A percentile compares a stretch with the other conserved stretches of the same genome.
These are phyloP conservation scores for Drosophila grimshawi DNA, from an alignment of 1,140 invertebrate genomes.

Conservation along the genomic window DNA sequence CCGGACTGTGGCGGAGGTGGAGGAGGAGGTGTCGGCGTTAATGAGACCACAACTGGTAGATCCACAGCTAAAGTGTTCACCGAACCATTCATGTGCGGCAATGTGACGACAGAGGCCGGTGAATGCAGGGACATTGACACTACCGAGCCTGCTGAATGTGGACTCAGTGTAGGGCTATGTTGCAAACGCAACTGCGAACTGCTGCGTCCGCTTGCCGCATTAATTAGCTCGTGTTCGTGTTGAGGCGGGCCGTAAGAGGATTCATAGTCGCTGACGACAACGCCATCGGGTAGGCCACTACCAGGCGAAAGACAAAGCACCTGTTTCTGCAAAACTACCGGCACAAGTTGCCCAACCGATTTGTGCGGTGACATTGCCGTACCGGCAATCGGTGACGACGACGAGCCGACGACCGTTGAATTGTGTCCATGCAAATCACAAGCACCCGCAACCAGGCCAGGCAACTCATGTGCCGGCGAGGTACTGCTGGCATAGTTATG, in stretches of 20 bases:
- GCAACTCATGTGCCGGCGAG: constrained; percentile 86
- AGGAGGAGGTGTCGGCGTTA: constrained; percentile 85
- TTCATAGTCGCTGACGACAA: constrained; percentile 76
- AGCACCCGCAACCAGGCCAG: constrained; percentile 87
- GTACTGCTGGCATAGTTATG: constrained; percentile 89
- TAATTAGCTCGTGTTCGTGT: constrained; percentile 54
- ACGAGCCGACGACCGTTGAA: too few relatives aligned
- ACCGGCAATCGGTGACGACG: too few relatives aligned
- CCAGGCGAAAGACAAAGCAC: constrained; percentile 81
- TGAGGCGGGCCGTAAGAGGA: constrained; percentile 48
- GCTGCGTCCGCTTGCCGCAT: constrained; percentile 31
- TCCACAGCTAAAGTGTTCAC: constrained; percentile 85
- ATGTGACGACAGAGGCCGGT: constrained; percentile 83
- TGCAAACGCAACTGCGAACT: constrained; percentile 53
- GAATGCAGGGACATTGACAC: constrained; percentile 85
- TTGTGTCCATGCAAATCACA: constrained; percentile 86
- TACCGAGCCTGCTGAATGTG: constrained; percentile 86
- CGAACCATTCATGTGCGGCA: constrained; percentile 85
- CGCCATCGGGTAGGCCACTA: constrained; percentile 50
- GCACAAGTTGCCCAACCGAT: constrained; percentile 33
- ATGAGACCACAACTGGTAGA: constrained; percentile 85
- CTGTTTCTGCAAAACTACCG: constrained; percentile 80
- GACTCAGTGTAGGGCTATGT: constrained; percentile 84
- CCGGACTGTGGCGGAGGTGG: background rate
- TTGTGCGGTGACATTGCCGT: too few relatives aligned